phyloP scores from a whole-genome alignment of 23 tunicate genomes.

The Ascidia mentula region DNA sequence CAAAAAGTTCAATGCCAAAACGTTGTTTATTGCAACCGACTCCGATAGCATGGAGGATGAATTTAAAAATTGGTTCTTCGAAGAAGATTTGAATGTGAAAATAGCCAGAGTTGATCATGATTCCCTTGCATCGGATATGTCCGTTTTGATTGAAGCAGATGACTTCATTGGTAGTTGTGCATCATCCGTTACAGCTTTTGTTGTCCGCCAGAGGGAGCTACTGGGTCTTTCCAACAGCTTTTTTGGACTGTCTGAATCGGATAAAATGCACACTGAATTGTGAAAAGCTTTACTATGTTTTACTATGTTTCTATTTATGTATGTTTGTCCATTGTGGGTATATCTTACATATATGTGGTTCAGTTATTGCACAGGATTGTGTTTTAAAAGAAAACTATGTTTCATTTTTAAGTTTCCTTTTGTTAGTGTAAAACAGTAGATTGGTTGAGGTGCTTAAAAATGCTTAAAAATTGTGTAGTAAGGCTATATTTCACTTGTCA shows the following conservation, averaged over 20 bases:
- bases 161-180: constrained; percentile 82
- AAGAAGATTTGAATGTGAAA: constrained; percentile 19
- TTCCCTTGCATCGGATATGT: constrained; percentile 46
- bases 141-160: constrained; percentile 72
- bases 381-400: no score
- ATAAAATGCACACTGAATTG: constrained; percentile 16
- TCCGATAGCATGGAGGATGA: constrained; percentile 15
- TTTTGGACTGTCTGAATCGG: constrained; percentile 35
- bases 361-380: no score
- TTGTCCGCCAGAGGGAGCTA: constrained; percentile 51
- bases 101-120: constrained; percentile 39
- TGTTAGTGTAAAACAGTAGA: no score
- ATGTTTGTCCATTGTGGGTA: no score
- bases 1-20: constrained; percentile 6
- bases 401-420: no score
- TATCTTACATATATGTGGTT: no score
- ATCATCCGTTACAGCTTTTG: constrained; percentile 79
- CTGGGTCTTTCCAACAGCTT: constrained; percentile 34
- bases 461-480: no score
- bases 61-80: constrained; percentile 16
- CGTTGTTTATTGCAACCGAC: constrained; percentile 77
- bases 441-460: no score
- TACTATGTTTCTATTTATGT: background rate
- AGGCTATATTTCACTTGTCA: no score
- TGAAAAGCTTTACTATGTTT: background rate